Evolutionary conservation across 2,888 invertebrate genomes (phyloP).

Genomic region (Strigamia transsilvanica): DNA sequence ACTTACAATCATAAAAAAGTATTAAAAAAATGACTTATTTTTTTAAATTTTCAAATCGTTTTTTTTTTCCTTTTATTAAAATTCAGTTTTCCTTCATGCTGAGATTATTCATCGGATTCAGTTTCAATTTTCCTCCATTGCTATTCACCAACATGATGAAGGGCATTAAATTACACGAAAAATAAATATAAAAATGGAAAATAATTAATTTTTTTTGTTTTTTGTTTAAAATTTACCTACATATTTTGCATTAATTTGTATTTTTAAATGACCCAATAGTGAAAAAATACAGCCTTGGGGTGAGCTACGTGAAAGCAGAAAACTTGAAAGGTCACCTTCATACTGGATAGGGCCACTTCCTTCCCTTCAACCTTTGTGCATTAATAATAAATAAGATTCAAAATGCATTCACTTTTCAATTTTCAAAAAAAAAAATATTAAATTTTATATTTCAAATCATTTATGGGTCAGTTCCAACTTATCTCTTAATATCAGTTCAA

Average conservation of each 20-base stretch:
- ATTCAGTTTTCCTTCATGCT: background rate
- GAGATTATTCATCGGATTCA: background rate
- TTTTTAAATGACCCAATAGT: background rate
- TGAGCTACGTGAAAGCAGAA: constrained; percentile 19
- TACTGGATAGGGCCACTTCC: constrained; percentile 7
- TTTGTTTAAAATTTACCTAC: background rate
- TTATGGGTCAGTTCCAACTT: too few relatives aligned
- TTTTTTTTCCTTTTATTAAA: background rate
- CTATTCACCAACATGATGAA: background rate
- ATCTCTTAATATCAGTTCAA: background rate
- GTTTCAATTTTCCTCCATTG: background rate
- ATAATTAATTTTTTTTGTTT: too few relatives aligned
- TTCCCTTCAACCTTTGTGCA: constrained; percentile 27
- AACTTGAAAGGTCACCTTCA: constrained; percentile 31
- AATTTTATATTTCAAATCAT: too few relatives aligned
- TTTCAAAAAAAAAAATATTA: too few relatives aligned
- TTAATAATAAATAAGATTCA: background rate
- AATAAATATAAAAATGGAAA: background rate
- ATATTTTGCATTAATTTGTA: background rate
- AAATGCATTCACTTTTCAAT: background rate
- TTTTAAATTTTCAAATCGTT: background rate
- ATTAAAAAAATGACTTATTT: background rate
- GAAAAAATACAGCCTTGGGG: background rate
- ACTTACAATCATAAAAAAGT: too few relatives aligned
- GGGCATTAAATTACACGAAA: background rate